Conservation (phyloP, 2,888 invertebrate species). For the Podotricha telesiphe region DNA sequence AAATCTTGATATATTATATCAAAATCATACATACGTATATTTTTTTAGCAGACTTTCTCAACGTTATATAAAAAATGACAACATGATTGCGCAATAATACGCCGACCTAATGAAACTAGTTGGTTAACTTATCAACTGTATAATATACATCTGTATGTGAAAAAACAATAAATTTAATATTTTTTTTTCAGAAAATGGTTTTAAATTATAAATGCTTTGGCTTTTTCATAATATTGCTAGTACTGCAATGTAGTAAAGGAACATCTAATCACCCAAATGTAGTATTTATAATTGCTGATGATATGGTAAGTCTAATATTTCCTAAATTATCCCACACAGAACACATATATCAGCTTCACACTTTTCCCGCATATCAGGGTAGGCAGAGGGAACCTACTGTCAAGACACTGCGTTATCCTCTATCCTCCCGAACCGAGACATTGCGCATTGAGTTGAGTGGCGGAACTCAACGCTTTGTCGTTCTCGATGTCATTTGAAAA, state of each 20-base stretch:
- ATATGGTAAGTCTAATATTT: slow-evolving; percentile 85
- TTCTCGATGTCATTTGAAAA: too few relatives aligned
- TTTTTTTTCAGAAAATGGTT: slow-evolving; percentile 29
- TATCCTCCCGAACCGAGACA: too few relatives aligned
- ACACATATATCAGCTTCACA: too few relatives aligned
- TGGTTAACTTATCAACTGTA: neutral
- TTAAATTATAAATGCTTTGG: neutral
- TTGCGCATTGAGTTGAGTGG: too few relatives aligned
- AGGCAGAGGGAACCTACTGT: too few relatives aligned
- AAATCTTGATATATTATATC: too few relatives aligned
- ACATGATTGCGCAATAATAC: neutral
- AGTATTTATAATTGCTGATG: slow-evolving; percentile 91
- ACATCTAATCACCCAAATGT: slow-evolving; percentile 83
- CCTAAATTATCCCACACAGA: too few relatives aligned
- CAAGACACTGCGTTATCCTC: too few relatives aligned
- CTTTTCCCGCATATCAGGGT: too few relatives aligned
- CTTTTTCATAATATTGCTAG: slow-evolving; percentile 8
- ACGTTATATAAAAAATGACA: slow-evolving; percentile 4
- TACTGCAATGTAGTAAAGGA: slow-evolving; percentile 31
- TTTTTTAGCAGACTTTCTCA: slow-evolving; percentile 1
- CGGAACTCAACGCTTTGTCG: too few relatives aligned
- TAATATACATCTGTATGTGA: neutral
- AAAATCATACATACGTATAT: neutral
- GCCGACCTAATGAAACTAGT: neutral
- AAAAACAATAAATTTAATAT: neutral